Percentiles rank a stretch among this genome's conserved stretches.
phyloP scores from a whole-genome alignment of 2,113 vertebrate genomes.

The Pachyramphus minor region DNA sequence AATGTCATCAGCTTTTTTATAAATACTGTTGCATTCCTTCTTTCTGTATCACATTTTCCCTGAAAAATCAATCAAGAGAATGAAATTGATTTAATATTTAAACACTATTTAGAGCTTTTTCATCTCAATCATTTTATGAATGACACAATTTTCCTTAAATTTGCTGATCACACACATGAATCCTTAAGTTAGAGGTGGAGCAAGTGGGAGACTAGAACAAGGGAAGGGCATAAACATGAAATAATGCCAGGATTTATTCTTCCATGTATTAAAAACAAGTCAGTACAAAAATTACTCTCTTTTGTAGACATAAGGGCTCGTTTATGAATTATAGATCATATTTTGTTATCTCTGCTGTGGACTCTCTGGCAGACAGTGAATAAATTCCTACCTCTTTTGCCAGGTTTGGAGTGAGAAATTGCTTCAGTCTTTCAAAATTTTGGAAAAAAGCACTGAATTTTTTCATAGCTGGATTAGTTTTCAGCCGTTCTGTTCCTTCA shows the following conservation, averaged over 20 bases:
- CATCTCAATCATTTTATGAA: not conserved
- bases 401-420: not conserved
- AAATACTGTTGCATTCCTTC: not conserved
- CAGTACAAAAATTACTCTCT: not conserved
- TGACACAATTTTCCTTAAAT: rapidly evolving
- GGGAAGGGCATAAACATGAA: not conserved
- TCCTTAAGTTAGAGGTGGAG: not conserved
- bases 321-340: not conserved
- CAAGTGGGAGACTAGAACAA: not conserved
- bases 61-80: not conserved
- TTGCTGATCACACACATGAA: not conserved
- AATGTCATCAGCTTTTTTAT: not conserved
- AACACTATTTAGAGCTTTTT: not conserved
- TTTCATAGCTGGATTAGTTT: not conserved
- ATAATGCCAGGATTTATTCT: not conserved
- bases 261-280: not conserved
- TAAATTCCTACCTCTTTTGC: not conserved
- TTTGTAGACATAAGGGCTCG: rapidly evolving
- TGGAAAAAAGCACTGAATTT: slow-evolving; percentile 27
- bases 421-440: slow-evolving; percentile 31
- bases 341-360: not conserved
- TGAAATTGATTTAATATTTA: not conserved
- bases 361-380: not conserved
- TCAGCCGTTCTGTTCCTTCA: slow-evolving; percentile 39
- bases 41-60: slow-evolving; percentile 36